Evolutionary conservation across 2,888 invertebrate genomes (phyloP).

Genomic region (Octonoba sinensis): DNA sequence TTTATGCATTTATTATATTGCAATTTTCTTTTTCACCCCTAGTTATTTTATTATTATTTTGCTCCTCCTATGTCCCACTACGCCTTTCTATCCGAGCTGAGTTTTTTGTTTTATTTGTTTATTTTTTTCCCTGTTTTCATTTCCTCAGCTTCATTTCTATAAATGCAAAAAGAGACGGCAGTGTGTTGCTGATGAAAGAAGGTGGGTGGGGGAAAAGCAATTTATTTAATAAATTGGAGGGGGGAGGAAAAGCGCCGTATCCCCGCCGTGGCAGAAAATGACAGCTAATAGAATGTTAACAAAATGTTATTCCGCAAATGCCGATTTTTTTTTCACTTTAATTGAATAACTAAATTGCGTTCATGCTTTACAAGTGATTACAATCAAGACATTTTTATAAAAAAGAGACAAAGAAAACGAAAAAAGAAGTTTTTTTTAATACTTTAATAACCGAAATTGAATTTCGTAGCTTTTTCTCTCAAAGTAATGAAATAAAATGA

Average conservation of each 20-base stretch:
- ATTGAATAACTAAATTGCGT: constrained; percentile 61
- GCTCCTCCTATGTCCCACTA: constrained; percentile 16
- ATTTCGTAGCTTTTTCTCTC: no score
- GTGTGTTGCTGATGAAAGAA: constrained; percentile 3
- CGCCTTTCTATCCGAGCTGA: neutral
- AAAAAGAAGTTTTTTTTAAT: no score
- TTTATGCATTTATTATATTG: constrained; percentile 45
- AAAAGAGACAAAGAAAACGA: constrained; percentile 1
- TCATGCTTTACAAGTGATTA: constrained; percentile 60
- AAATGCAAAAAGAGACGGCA: constrained; percentile 26
- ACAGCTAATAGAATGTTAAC: constrained; percentile 58
- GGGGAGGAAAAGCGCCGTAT: constrained; percentile 2
- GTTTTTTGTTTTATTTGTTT: neutral
- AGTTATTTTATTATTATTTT: constrained; percentile 2
- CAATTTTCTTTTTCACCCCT: constrained; percentile 3
- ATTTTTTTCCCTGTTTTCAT: neutral
- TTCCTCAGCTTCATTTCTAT: constrained; percentile 27
- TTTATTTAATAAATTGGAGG: constrained; percentile 61
- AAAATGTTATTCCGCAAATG: constrained; percentile 46
- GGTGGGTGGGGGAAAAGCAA: constrained; percentile 46
- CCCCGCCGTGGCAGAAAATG: constrained; percentile 33
- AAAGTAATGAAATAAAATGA: no score
- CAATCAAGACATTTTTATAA: constrained; percentile 37
- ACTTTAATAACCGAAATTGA: no score
- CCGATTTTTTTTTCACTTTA: constrained; percentile 16